These are phyloP conservation scores for Piprites chloris DNA, from an alignment of 2,113 vertebrate genomes.

Conservation along the genomic window DNA sequence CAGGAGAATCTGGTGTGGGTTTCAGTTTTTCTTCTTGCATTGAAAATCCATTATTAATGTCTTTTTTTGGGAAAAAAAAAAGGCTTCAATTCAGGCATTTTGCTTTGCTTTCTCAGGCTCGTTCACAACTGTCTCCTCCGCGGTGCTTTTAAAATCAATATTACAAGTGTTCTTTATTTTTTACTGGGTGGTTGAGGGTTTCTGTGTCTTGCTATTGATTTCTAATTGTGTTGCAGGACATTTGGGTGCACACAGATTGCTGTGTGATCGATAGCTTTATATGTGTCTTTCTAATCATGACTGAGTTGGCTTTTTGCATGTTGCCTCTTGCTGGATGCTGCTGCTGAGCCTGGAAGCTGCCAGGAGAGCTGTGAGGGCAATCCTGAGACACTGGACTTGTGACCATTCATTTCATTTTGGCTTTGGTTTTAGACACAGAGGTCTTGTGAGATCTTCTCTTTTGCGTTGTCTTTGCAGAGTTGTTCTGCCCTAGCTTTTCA, in stretches of 20 bases:
- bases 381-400: not conserved
- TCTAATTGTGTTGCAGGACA: slow-evolving; percentile 52
- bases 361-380: not conserved
- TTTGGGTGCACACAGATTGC: slow-evolving; percentile 17
- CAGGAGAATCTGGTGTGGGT: slow-evolving; percentile 63
- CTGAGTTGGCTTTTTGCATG: not conserved
- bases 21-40: slow-evolving; percentile 66
- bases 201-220: slow-evolving; percentile 55
- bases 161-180: slow-evolving; percentile 60
- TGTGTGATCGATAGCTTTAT: slow-evolving; percentile 1
- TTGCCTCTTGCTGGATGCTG: not conserved
- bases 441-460: not conserved
- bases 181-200: slow-evolving; percentile 23
- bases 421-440: not conserved
- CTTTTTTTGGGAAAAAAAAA: not conserved
- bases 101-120: slow-evolving; percentile 22
- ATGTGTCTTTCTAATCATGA: not conserved
- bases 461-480: not conserved
- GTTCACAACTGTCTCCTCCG: not conserved
- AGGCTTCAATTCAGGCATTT: slow-evolving; percentile 17
- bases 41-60: slow-evolving; percentile 63
- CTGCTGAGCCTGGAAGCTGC: not conserved
- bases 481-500: not conserved
- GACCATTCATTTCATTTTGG: not conserved
- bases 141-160: slow-evolving; percentile 57